Evolutionary conservation across 2,113 vertebrate genomes (phyloP).

Genomic region (Oncorhynchus kisutch): DNA sequence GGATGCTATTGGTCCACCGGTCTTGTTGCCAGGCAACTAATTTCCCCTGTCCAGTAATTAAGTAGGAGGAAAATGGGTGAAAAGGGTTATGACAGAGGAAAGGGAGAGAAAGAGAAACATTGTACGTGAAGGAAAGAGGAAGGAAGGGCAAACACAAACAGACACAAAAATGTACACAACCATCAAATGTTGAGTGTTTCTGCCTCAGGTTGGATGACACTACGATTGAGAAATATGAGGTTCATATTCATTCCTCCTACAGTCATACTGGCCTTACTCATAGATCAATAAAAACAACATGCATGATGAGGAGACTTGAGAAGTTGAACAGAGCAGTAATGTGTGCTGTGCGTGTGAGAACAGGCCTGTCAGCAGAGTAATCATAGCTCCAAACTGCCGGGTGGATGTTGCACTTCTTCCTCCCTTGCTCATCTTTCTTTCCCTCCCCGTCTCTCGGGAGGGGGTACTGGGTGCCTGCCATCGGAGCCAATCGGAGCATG

Average conservation of each 20-base stretch:
- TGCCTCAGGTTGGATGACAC: no score
- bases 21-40: constrained; percentile 64
- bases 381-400: constrained; percentile 21
- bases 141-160: constrained; percentile 4
- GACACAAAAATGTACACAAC: constrained; percentile 1
- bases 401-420: constrained; percentile 28
- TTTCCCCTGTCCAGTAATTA: constrained; percentile 54
- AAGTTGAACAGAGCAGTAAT: no score
- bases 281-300: no score
- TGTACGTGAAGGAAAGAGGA: neutral
- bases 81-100: neutral
- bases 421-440: constrained; percentile 25
- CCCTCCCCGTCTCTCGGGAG: constrained; percentile 39
- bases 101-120: constrained; percentile 24
- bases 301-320: constrained; percentile 13
- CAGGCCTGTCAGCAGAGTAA: constrained; percentile 18
- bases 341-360: constrained; percentile 3
- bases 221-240: no score
- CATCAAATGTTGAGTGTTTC: neutral
- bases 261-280: neutral
- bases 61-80: constrained; percentile 25
- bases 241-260: no score
- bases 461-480: constrained; percentile 55
- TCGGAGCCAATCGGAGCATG: constrained; percentile 72
- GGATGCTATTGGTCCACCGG: constrained; percentile 76